A percentile compares a stretch with the other conserved stretches of the same genome.
These are phyloP conservation scores for Conger conger DNA, from an alignment of 2,113 vertebrate species.

Conservation along the genomic window DNA sequence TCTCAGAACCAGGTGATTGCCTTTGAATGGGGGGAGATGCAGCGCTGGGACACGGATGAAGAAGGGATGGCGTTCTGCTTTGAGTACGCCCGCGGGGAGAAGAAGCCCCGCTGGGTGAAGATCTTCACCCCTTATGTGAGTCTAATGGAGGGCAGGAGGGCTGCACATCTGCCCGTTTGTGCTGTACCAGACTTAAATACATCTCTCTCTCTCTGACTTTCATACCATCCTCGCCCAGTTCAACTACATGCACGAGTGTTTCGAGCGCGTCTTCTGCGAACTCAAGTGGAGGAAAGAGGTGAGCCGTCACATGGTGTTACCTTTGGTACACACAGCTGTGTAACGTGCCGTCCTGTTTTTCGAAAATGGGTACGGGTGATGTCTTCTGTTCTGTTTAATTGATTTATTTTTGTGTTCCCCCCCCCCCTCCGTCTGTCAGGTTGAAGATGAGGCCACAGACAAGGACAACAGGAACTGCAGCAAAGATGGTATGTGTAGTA, in stretches of 20 bases:
- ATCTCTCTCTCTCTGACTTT: constrained; percentile 3
- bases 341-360: background rate
- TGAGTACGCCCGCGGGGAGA: constrained; percentile 89
- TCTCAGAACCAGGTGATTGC: constrained; percentile 92
- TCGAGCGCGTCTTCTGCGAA: constrained; percentile 96
- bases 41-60: constrained; percentile 96
- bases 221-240: constrained; percentile 69
- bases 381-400: background rate
- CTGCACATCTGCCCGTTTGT: background rate
- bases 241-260: constrained; percentile 99
- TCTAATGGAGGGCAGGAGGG: background rate
- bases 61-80: constrained; percentile 98
- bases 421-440: constrained; percentile 55
- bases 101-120: constrained; percentile 93
- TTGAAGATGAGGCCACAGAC: constrained; percentile 79
- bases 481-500: constrained; percentile 82
- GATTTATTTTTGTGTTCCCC: background rate
- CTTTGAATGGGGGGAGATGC: constrained; percentile 96
- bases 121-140: constrained; percentile 54
- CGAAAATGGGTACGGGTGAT: no score
- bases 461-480: constrained; percentile 83
- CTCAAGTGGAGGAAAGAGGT: constrained; percentile 98
- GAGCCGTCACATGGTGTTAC: constrained; percentile 27
- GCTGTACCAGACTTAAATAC: background rate
- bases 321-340: background rate